Evolutionary conservation across 2,113 vertebrate species (phyloP).

Genomic region (Hucho hucho): DNA sequence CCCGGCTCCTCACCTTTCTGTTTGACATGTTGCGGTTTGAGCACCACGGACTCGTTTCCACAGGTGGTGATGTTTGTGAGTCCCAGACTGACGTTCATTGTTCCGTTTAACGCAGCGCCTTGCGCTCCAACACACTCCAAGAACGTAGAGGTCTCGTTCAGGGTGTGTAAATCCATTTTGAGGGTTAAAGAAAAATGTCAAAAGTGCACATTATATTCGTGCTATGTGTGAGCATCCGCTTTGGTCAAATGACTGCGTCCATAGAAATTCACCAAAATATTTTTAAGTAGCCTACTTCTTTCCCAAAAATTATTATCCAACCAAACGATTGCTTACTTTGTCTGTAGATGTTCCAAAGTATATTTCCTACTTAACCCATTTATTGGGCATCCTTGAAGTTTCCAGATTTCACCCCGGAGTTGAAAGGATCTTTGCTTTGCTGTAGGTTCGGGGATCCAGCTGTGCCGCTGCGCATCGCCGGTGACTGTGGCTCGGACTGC

Average conservation of each 20-base stretch:
- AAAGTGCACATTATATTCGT: neutral
- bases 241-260: neutral
- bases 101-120: conserved; percentile 37
- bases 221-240: neutral
- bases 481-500: neutral
- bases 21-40: conserved; percentile 34
- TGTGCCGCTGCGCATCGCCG: neutral
- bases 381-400: neutral
- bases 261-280: too few species aligned
- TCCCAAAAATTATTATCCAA: neutral
- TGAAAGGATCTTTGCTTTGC: conserved; percentile 11
- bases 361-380: neutral
- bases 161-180: conserved; percentile 47
- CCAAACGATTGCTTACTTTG: neutral
- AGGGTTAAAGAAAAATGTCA: neutral
- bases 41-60: conserved; percentile 48
- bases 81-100: conserved; percentile 57
- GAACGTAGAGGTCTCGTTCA: conserved; percentile 51
- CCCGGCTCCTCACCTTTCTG: conserved; percentile 63
- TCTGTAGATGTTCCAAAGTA: neutral
- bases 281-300: neutral
- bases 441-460: neutral
- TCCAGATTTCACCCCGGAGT: neutral
- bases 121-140: conserved; percentile 53
- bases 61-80: conserved; percentile 58